Percentiles rank a stretch among this genome's conserved stretches.
Conservation (phyloP, 2,797 vertebrate genomes). For the Otolemur crassicaudatus region DNA sequence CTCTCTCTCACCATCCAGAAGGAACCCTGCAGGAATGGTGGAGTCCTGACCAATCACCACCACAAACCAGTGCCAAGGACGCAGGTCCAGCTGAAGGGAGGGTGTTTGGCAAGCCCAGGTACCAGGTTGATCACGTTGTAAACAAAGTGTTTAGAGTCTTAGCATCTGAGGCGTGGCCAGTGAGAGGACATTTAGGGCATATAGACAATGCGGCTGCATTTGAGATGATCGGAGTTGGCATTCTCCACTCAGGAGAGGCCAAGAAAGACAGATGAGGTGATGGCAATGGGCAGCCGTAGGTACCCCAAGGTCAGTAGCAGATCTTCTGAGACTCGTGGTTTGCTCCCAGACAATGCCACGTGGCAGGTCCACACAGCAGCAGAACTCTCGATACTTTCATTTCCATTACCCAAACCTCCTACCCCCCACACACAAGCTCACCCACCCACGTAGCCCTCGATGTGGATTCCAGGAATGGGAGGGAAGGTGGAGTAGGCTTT, state of each 20-base stretch:
- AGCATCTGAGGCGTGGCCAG: not conserved
- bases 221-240: not conserved
- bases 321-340: not conserved
- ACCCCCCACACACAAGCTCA: not conserved
- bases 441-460: accelerated
- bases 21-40: not conserved
- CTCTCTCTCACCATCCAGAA: not conserved
- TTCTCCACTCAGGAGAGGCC: not conserved
- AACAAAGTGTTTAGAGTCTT: not conserved
- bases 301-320: not conserved
- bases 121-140: not conserved
- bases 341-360: not conserved
- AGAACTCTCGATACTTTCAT: not conserved
- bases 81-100: not conserved
- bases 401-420: not conserved
- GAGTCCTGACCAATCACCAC: not conserved
- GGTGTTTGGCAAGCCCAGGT: not conserved
- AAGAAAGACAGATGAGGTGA: no score
- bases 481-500: not conserved
- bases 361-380: not conserved
- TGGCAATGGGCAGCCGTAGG: no score
- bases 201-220: not conserved
- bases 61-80: not conserved
- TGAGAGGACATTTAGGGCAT: not conserved
- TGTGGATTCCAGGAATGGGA: not conserved